Percentiles rank a stretch among this genome's conserved stretches.
phyloP scores from a whole-genome alignment of 2,113 vertebrate species.

The Neotoma lepida region DNA sequence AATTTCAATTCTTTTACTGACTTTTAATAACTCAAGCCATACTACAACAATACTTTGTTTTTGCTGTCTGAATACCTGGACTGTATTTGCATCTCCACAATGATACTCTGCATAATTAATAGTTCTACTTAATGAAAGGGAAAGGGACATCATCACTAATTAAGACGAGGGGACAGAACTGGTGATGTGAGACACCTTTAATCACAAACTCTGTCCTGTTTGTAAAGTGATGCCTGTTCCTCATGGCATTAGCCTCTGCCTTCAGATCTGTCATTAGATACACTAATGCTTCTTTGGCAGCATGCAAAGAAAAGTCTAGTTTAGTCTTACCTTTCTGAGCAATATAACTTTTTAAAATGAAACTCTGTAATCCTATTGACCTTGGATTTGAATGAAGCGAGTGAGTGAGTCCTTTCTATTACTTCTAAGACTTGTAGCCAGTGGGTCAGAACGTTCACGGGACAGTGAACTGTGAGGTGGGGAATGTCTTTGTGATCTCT shows the following conservation, averaged over 20 bases:
- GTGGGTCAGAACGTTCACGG: background rate
- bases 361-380: conserved; percentile 31
- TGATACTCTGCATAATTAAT: conserved; percentile 51
- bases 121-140: background rate
- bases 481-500: background rate
- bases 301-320: background rate
- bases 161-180: conserved; percentile 71
- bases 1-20: background rate
- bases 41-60: conserved; percentile 54
- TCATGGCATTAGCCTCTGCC: conserved; percentile 57
- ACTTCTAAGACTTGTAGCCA: conserved; percentile 28
- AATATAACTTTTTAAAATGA: conserved; percentile 38
- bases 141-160: conserved; percentile 48
- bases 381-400: conserved; percentile 38
- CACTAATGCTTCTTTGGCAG: background rate
- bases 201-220: conserved; percentile 69
- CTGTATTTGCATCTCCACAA: conserved; percentile 62
- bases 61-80: conserved; percentile 51
- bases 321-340: conserved; percentile 3
- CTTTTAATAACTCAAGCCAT: conserved; percentile 64
- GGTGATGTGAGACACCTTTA: conserved; percentile 68
- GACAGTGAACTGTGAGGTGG: background rate
- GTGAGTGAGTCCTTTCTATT: background rate
- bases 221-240: conserved; percentile 65
- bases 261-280: conserved; percentile 14